A percentile compares a stretch with the other conserved stretches of the same genome.
Conservation (phyloP, 2,797 vertebrate genomes). For the Eulemur mongoz region DNA sequence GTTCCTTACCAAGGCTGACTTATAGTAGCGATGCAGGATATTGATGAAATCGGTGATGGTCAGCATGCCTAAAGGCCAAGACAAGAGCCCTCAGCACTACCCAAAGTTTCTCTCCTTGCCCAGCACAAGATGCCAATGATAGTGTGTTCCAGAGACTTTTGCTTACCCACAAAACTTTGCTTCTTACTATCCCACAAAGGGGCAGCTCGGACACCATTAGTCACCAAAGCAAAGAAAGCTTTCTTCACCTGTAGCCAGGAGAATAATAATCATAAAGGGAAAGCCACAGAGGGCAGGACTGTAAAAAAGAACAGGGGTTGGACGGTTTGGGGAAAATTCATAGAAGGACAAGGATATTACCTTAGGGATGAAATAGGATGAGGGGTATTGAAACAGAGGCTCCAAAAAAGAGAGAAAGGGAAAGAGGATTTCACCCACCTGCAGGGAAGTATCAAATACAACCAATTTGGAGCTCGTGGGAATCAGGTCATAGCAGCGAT, state of each 20-base stretch:
- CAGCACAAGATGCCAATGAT: neutral
- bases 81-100: conserved; percentile 50
- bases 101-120: neutral
- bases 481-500: conserved; percentile 97
- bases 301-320: neutral
- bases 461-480: conserved; percentile 98
- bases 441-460: conserved; percentile 97
- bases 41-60: conserved; percentile 99
- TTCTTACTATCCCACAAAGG: conserved; percentile 98
- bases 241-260: conserved; percentile 93
- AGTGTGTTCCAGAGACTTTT: neutral
- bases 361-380: neutral
- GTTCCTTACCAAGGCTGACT: conserved; percentile 94
- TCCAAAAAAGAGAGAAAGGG: neutral
- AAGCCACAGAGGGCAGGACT: neutral
- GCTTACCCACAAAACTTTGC: conserved; percentile 97
- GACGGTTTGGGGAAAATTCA: conserved; percentile 18
- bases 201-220: conserved; percentile 96
- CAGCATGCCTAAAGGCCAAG: conserved; percentile 92
- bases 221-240: conserved; percentile 98
- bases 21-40: conserved; percentile 98
- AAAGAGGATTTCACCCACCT: conserved; percentile 86
- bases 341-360: neutral
- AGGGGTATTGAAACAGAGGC: neutral
- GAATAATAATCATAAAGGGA: conserved; percentile 35